Percentiles rank a stretch among this genome's conserved stretches.
Evolutionary conservation across 1,140 invertebrate genomes (phyloP).

Genomic region (Drosophila kurseongensis): DNA sequence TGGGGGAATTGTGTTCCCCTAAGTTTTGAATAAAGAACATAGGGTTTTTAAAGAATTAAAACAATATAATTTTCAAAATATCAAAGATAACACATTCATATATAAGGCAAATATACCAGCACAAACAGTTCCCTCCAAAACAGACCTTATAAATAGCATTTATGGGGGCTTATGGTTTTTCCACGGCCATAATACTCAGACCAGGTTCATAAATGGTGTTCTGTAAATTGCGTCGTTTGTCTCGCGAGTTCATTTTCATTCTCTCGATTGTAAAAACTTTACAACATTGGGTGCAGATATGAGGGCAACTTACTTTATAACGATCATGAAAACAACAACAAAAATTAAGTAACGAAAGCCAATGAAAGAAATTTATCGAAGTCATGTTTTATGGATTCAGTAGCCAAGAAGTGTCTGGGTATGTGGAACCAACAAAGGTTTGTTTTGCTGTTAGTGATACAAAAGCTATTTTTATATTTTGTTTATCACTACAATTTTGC

Average conservation of each 20-base stretch:
- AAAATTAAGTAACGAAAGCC: neutral
- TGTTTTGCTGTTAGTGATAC: neutral
- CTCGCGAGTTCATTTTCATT: constrained; percentile 33
- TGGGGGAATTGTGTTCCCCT: too few relatives aligned
- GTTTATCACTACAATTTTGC: neutral
- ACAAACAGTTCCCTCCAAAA: neutral
- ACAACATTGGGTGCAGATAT: constrained; percentile 31
- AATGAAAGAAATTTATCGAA: constrained; percentile 14
- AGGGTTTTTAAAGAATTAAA: neutral
- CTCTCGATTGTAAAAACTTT: constrained; percentile 19
- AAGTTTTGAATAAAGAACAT: too few relatives aligned
- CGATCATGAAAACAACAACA: constrained; percentile 26
- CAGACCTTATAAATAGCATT: constrained; percentile 38
- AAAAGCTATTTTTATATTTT: neutral
- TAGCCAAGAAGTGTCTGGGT: constrained; percentile 21
- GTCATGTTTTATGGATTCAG: constrained; percentile 25
- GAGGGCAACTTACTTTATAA: constrained; percentile 31
- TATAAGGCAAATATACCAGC: neutral
- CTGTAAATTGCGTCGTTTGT: constrained; percentile 47
- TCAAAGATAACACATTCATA: neutral
- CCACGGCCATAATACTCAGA: constrained; percentile 27
- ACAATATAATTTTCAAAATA: neutral
- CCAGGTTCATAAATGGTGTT: constrained; percentile 30
- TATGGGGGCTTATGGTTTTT: constrained; percentile 24
- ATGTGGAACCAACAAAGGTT: neutral